phyloP scores from a whole-genome alignment of 2,113 vertebrate genomes.

The Saguinus imperator region DNA sequence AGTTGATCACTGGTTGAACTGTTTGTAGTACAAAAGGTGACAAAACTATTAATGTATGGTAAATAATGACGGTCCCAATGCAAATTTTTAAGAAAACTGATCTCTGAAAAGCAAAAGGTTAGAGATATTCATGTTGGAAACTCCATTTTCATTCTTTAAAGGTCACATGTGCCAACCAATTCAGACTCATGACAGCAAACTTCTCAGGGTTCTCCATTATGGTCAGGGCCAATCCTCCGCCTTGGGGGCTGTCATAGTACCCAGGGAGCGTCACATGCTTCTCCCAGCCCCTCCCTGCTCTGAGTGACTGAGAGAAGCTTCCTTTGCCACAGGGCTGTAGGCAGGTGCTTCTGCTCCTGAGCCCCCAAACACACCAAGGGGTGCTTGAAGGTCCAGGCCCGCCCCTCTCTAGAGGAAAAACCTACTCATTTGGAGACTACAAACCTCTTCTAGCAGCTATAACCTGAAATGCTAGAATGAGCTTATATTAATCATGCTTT shows the following conservation, averaged over 20 bases:
- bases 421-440: neutral
- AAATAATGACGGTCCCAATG: conserved; percentile 75
- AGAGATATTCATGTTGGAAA: conserved; percentile 28
- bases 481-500: neutral
- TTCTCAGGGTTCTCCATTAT: accelerated
- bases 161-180: neutral
- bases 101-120: conserved; percentile 76
- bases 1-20: conserved; percentile 67
- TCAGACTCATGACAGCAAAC: neutral
- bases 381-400: accelerated
- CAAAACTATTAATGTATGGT: conserved; percentile 68
- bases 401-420: neutral
- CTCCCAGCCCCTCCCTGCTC: neutral
- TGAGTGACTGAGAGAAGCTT: neutral
- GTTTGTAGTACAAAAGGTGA: conserved; percentile 69
- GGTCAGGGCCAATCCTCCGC: neutral
- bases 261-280: neutral
- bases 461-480: neutral
- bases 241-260: neutral
- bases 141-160: conserved; percentile 69
- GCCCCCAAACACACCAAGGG: neutral
- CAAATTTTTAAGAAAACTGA: conserved; percentile 57
- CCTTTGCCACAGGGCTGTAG: neutral
- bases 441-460: neutral
- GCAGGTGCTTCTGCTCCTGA: neutral